Conservation (phyloP, 2,113 vertebrate species). For the Leptosomus discolor region DNA sequence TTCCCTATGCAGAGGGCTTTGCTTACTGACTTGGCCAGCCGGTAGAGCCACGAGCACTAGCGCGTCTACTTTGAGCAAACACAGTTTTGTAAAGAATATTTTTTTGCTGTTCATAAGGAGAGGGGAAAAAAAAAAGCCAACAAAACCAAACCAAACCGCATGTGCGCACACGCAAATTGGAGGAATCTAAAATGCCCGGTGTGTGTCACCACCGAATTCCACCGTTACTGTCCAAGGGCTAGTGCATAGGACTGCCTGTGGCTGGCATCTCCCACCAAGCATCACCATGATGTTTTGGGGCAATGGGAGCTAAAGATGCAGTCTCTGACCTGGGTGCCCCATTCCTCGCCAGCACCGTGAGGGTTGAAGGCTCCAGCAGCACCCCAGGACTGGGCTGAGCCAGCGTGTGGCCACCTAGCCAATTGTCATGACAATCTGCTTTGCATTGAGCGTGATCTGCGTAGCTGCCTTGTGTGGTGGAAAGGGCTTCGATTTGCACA, state of each 20-base stretch:
- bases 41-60: slow-evolving; percentile 49
- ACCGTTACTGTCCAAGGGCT: slow-evolving; percentile 55
- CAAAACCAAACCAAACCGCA: not conserved
- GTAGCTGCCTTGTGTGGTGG: slow-evolving; percentile 67
- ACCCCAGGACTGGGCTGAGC: not conserved
- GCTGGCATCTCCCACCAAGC: slow-evolving; percentile 3
- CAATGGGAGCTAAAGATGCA: not conserved
- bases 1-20: slow-evolving; percentile 86
- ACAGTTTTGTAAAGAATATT: slow-evolving; percentile 64
- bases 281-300: not conserved
- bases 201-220: slow-evolving; percentile 40
- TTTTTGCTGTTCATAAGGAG: slow-evolving; percentile 44
- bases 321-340: not conserved
- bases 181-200: slow-evolving; percentile 36
- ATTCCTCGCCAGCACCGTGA: not conserved
- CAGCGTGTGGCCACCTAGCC: not conserved
- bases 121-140: not conserved
- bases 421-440: slow-evolving; percentile 68
- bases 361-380: not conserved
- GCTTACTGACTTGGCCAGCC: slow-evolving; percentile 79
- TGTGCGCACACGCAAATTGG: not conserved
- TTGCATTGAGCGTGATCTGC: slow-evolving; percentile 52
- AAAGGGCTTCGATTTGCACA: slow-evolving; percentile 79
- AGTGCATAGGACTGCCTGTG: slow-evolving; percentile 52
- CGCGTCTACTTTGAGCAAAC: slow-evolving; percentile 53